Conservation (phyloP, 2,797 vertebrate genomes). For the Melanotaenia trifasciata region DNA sequence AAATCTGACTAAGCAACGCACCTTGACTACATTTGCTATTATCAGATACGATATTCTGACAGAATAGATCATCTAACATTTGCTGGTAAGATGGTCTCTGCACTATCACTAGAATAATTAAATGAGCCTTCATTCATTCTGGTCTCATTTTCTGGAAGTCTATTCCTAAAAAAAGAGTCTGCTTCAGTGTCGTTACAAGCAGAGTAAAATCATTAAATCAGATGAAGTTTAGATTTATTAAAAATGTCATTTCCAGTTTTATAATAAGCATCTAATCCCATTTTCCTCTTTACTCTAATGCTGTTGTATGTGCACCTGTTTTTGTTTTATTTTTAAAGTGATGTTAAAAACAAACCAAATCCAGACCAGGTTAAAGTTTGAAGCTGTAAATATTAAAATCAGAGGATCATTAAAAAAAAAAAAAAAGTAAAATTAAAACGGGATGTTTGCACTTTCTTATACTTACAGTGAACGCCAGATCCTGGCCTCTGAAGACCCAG, state of each 20-base stretch:
- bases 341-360: not conserved
- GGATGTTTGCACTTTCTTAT: not conserved
- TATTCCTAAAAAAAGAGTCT: no score
- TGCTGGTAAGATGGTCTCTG: not conserved
- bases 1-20: not conserved
- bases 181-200: no score
- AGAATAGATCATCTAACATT: not conserved
- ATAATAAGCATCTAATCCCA: not conserved
- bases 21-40: not conserved
- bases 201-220: no score
- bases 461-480: conserved; percentile 89
- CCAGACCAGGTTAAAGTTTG: not conserved
- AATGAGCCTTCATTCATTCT: not conserved
- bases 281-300: not conserved
- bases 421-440: no score
- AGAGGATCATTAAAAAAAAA: not conserved
- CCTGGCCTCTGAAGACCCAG: conserved; percentile 93
- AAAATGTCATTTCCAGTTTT: not conserved
- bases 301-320: not conserved
- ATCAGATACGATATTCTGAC: not conserved
- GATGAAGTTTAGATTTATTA: no score
- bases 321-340: not conserved
- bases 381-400: not conserved
- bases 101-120: not conserved
- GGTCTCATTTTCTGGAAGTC: not conserved